Evolutionary conservation across 2,113 vertebrate genomes (phyloP).

Genomic region (Plecturocebus donacophilus): DNA sequence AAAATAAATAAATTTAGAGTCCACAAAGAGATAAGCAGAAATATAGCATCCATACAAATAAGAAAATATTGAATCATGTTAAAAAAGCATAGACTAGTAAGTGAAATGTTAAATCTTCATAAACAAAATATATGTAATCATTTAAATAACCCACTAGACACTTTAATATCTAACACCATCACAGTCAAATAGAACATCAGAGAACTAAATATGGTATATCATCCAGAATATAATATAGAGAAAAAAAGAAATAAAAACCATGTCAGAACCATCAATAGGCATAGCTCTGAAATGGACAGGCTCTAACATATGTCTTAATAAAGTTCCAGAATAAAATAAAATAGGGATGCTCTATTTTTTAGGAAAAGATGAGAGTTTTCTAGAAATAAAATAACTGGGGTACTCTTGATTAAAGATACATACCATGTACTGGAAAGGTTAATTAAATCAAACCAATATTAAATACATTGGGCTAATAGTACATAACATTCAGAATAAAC

Average conservation of each 20-base stretch:
- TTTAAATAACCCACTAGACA: not conserved
- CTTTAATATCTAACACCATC: not conserved
- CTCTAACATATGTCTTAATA: not conserved
- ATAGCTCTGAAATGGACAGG: not conserved
- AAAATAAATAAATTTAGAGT: not conserved
- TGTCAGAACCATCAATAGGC: not conserved
- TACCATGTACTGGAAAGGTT: not conserved
- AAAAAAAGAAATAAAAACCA: not conserved
- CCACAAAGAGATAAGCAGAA: not conserved
- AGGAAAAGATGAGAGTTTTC: not conserved
- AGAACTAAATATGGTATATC: not conserved
- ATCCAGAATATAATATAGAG: not conserved
- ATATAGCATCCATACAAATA: not conserved
- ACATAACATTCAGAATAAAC: not conserved
- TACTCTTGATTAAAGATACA: not conserved
- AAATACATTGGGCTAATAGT: not conserved
- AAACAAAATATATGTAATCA: not conserved
- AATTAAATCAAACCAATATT: not conserved
- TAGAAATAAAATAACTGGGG: not conserved
- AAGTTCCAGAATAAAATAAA: not conserved
- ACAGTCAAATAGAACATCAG: not conserved
- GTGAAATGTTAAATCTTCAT: not conserved
- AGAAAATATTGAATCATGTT: not conserved
- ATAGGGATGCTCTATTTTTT: not conserved
- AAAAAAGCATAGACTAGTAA: not conserved